Percentiles rank a stretch among this genome's conserved stretches.
Conservation (phyloP, 2,113 vertebrate species). For the Phalacrocorax brasilianus region DNA sequence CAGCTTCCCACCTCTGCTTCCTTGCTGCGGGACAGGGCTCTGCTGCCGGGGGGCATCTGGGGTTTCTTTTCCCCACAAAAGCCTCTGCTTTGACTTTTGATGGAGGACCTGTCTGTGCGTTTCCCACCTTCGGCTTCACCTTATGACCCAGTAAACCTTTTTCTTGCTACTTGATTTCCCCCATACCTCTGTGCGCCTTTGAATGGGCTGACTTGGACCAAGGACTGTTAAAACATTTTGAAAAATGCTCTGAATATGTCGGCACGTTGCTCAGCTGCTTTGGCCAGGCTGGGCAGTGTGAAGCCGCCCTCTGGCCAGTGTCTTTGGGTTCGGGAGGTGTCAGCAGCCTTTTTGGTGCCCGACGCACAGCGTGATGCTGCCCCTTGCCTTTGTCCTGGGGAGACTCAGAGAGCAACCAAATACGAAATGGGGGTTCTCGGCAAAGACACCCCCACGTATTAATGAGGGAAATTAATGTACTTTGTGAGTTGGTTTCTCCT, state of each 20-base stretch:
- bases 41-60: not conserved
- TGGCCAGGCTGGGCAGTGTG: not conserved
- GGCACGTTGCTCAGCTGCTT: accelerated
- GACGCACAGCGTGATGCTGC: accelerated
- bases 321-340: not conserved
- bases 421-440: not conserved
- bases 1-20: not conserved
- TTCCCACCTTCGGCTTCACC: not conserved
- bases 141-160: not conserved
- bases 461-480: not conserved
- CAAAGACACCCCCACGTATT: not conserved
- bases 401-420: accelerated
- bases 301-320: not conserved
- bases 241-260: not conserved
- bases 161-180: not conserved
- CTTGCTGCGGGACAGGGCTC: not conserved
- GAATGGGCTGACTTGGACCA: not conserved
- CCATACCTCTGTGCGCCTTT: not conserved
- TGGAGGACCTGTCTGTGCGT: not conserved
- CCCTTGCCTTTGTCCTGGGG: not conserved
- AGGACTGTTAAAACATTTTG: not conserved
- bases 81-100: not conserved
- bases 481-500: not conserved
- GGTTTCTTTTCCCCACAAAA: too few species aligned
- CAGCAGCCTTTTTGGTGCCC: not conserved